Percentiles rank a stretch among this genome's conserved stretches.
Conservation (phyloP, 2,113 vertebrate genomes). For the Rhynchomys soricoides region DNA sequence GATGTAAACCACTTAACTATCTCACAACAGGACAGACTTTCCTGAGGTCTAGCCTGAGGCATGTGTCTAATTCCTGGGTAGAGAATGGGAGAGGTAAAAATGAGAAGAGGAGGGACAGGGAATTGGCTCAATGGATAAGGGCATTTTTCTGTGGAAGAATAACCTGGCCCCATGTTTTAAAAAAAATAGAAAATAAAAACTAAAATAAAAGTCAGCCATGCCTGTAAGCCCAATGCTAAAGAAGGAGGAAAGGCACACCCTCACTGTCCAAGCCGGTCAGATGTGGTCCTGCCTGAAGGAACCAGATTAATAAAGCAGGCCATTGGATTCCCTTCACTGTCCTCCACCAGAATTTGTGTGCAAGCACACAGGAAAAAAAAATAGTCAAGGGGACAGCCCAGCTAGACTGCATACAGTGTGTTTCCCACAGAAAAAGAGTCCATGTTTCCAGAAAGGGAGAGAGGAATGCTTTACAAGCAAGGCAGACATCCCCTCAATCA, state of each 20-base stretch:
- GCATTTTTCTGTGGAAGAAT: not conserved
- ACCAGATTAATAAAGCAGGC: not conserved
- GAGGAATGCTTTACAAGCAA: not conserved
- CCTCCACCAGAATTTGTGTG: not conserved
- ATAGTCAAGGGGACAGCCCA: not conserved
- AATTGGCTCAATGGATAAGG: not conserved
- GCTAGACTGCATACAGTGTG: not conserved
- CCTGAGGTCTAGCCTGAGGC: not conserved
- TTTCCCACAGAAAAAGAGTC: not conserved
- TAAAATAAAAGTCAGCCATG: not conserved
- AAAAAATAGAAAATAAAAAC: not conserved
- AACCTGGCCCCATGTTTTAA: not conserved
- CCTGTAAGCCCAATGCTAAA: not conserved
- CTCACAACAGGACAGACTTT: not conserved
- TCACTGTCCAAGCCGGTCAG: not conserved
- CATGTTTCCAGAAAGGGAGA: not conserved
- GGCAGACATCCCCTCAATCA: not conserved
- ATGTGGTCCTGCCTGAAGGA: not conserved
- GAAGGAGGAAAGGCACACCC: too few species aligned
- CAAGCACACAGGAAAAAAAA: too few species aligned
- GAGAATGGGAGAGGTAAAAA: not conserved
- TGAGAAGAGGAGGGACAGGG: too few species aligned
- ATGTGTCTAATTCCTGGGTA: not conserved
- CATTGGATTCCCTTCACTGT: not conserved
- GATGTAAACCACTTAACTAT: not conserved